Evolutionary conservation across 2,888 invertebrate species (phyloP).

Genomic region (Nysson spinosus): DNA sequence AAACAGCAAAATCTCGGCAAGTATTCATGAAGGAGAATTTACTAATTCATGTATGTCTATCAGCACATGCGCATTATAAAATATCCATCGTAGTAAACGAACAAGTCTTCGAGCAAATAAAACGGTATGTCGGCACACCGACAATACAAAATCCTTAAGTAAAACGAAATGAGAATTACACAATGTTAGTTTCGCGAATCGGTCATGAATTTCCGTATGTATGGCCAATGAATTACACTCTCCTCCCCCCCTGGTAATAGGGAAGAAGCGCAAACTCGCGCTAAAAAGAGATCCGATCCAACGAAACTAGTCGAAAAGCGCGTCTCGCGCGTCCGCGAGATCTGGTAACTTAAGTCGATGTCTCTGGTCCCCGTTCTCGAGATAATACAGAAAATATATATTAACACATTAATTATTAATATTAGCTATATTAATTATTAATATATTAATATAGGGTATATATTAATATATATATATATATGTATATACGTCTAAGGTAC

Average conservation of each 20-base stretch:
- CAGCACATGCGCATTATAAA: not conserved
- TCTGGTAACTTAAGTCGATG: conserved; percentile 54
- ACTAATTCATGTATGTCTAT: not conserved
- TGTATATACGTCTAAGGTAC: conserved; percentile 31
- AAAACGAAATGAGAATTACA: conserved; percentile 23
- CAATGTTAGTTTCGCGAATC: conserved; percentile 16
- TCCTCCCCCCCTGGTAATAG: conserved; percentile 15
- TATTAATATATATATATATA: conserved; percentile 9
- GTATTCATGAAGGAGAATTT: no score
- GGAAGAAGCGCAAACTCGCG: not conserved
- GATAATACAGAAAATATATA: conserved; percentile 42
- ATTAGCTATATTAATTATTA: conserved; percentile 24
- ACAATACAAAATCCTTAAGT: conserved; percentile 7
- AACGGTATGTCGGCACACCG: not conserved
- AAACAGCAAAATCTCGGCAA: no score
- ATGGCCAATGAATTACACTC: conserved; percentile 19
- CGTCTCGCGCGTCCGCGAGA: conserved; percentile 13
- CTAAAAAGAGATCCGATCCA: conserved; percentile 14
- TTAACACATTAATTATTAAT: conserved; percentile 30
- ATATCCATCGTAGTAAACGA: not conserved
- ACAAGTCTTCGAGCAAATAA: not conserved
- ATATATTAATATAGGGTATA: conserved; percentile 29
- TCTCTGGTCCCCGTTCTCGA: conserved; percentile 52
- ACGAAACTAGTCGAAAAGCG: conserved; percentile 27
- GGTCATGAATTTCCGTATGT: not conserved